These are phyloP conservation scores for Chloroceryle aenea DNA, from an alignment of 2,113 vertebrate genomes.

Conservation along the genomic window DNA sequence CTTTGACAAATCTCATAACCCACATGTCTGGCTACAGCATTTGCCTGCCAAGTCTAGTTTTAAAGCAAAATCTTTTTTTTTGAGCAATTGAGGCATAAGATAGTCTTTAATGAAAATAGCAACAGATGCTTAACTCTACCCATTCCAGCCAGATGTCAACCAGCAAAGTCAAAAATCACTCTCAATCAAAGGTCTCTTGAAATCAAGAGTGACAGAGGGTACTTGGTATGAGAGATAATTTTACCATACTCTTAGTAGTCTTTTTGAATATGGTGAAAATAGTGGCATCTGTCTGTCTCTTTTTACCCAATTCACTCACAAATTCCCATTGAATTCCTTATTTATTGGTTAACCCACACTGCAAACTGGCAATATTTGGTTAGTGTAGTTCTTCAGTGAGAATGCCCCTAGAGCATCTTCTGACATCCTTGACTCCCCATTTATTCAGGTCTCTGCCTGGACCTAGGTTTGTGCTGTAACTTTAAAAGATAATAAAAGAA, in stretches of 20 bases:
- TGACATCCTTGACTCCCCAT: background rate
- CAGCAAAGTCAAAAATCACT: slow-evolving; percentile 8
- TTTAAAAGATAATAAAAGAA: background rate
- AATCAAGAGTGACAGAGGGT: background rate
- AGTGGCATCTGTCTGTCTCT: background rate
- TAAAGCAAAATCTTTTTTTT: background rate
- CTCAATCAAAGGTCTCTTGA: slow-evolving; percentile 3
- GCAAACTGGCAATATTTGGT: background rate
- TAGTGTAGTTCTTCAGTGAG: background rate
- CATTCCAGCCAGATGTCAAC: slow-evolving; percentile 2
- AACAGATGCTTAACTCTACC: slow-evolving; percentile 39
- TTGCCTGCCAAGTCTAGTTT: slow-evolving; percentile 18
- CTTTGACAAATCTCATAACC: background rate
- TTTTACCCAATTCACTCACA: background rate
- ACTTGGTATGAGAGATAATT: background rate
- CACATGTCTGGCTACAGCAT: background rate
- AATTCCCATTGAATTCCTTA: background rate
- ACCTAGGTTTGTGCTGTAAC: background rate
- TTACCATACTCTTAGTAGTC: background rate
- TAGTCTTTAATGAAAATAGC: slow-evolving; percentile 1
- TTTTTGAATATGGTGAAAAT: background rate
- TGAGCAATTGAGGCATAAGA: slow-evolving; percentile 2
- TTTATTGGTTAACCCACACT: background rate
- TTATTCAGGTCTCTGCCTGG: background rate
- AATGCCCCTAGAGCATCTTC: background rate